phyloP scores from a whole-genome alignment of 2,113 vertebrate species.

The Amphilophus citrinellus region DNA sequence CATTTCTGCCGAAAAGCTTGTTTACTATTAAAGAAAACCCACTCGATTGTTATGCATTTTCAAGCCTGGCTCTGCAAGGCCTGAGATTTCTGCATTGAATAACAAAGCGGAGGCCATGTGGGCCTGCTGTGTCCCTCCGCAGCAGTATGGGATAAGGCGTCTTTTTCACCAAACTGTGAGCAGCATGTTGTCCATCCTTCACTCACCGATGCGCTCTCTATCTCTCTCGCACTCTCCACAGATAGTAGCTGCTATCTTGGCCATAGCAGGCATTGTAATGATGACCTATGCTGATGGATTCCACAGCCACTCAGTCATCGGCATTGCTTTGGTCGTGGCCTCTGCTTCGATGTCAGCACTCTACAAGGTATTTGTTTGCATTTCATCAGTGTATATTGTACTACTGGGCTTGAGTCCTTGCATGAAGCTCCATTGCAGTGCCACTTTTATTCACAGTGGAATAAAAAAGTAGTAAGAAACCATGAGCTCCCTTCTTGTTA shows the following conservation, averaged over 20 bases:
- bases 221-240: conserved; percentile 67
- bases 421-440: background rate
- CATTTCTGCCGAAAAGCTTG: conserved; percentile 6
- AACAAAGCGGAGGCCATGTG: conserved; percentile 43
- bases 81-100: conserved; percentile 31
- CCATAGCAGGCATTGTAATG: conserved; percentile 98
- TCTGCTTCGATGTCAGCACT: conserved; percentile 96
- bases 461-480: conserved; percentile 18
- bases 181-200: conserved; percentile 51
- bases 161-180: conserved; percentile 54
- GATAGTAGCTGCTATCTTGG: conserved; percentile 98
- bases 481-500: conserved; percentile 21
- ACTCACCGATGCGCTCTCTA: conserved; percentile 28
- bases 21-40: conserved; percentile 10
- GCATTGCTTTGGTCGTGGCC: conserved; percentile 93
- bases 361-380: conserved; percentile 88
- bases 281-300: conserved; percentile 97
- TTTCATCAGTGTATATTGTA: background rate
- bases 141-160: conserved; percentile 27
- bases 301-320: conserved; percentile 96
- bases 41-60: conserved; percentile 24
- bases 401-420: background rate
- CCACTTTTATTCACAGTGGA: background rate
- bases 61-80: conserved; percentile 17
- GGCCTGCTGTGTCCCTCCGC: conserved; percentile 35